Base-by-base conservation (phyloP, 1,140 invertebrate genomes). In the Macrocentrus cingulum region DNA sequence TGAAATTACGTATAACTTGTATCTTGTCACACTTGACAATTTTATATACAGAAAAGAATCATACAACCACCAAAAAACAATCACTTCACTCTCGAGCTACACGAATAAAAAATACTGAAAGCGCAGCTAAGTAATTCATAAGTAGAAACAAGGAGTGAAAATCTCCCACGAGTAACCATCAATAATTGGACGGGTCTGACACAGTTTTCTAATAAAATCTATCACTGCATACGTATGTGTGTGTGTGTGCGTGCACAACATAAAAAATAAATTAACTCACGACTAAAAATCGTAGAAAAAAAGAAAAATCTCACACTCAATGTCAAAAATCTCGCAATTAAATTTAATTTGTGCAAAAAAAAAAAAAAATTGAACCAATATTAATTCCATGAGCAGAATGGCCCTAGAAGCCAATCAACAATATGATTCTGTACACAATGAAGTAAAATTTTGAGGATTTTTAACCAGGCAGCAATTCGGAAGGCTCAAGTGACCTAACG, bases 81-180 rank as follows among this genome's bases (percentile, higher is more conserved):
- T n/a, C n/a, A n/a, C n/a, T n/a, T n/a, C n/a, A n/a, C n/a, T n/a
- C n/a, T n/a, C n/a, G n/a, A n/a, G n/a, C n/a, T n/a, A n/a, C n/a
- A n/a, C n/a, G n/a, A n/a, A n/a, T n/a, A n/a, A n/a, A 56, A 56
- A 56, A 56, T 56, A 56, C 53, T 56, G 53, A 46, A n/a, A 56
- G 53, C 36, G 45, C 22, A 37, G 50, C 50, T 19, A 23, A 29
- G 23, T 44, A 44, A 54, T n/a, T 13, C 36, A 11, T n/a, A 39
- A 13, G 13, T n/a, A 39, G 36, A 39, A 39, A 39, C 36, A 15
- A 8, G 8, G n/a, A n/a, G n/a, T n/a, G n/a, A n/a, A n/a, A 39
- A 39, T 39, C 36, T n/a, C n/a, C n/a, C n/a, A n/a, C n/a, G n/a
- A 39, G 8, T 39, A 39, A 39, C 15, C 13, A 39, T n/a, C 36